Base-by-base conservation (phyloP, 2,113 vertebrate genomes). In the Brachyhypopomus gauderio region DNA sequence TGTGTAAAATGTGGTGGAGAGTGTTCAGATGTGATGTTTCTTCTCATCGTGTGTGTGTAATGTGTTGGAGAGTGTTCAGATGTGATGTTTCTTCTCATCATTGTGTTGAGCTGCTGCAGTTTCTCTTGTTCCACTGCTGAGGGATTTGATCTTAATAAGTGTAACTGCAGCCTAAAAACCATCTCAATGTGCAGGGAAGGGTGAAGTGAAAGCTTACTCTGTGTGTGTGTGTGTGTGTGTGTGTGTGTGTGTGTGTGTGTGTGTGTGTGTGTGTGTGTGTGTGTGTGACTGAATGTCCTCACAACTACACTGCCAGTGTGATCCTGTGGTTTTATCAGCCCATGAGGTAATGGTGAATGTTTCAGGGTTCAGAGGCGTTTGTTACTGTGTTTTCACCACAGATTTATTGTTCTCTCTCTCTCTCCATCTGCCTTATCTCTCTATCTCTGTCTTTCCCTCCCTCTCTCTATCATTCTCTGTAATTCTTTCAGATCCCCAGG, bases 71-170 rank as follows among this genome's bases (percentile, higher is more conserved):
- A 19, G 59, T 1, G 22, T 63, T 22, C 30, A 30, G 30, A 1
- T 3, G n/a, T n/a, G n/a, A n/a, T 8, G 41, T 45, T 5, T 45
- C 41, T 11, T 45, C 60, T 23, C 9, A 12, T 17, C 27, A 30
- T 12, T 66, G 25, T 66, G 30, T 30, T 64, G 5, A 30, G 16
- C 2, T 30, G 3, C n/a, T 16, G 55, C 1, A 58, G 12, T 8
- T 14, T 25, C 23, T 3, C 4, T 25, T 22, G 5, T 12, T 27
- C 1, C 2, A 4, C 23, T 64, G 25, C 25, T 14, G 20, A 25
- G 83, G 52, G 85, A 89, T 92, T 94, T 93, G 88, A 78, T 80
- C 83, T 87, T 91, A 90, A 92, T 93, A 93, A 92, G 88, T 86
- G 89, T 90, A 90, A 90, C 82, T 85, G 77, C 83, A 59, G 88